These are phyloP conservation scores for Ptychochromis oligacanthus DNA, from an alignment of 2,113 vertebrate genomes.

Conservation along the genomic window DNA sequence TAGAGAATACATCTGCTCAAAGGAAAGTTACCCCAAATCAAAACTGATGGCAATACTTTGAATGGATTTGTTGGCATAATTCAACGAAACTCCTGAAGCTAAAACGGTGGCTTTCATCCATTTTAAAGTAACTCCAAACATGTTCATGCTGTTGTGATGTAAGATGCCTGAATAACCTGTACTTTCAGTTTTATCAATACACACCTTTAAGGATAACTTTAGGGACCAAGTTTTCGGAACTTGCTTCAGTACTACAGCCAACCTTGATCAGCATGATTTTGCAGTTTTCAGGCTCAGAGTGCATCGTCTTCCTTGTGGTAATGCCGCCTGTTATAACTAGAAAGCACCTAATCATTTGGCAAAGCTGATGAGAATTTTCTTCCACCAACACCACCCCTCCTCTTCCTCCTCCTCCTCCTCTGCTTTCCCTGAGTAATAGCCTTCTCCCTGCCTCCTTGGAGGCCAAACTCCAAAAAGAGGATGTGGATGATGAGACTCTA, in stretches of 20 bases:
- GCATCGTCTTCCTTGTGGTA: slow-evolving; percentile 15
- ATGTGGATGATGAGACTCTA: slow-evolving; percentile 60
- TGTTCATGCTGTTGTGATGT: background rate
- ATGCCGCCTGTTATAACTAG: background rate
- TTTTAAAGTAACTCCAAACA: background rate
- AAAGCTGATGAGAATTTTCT: slow-evolving; percentile 30
- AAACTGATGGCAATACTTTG: background rate
- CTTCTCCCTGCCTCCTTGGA: background rate
- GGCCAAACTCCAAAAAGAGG: slow-evolving; percentile 37
- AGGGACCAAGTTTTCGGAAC: background rate
- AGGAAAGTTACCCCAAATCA: background rate
- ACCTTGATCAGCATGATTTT: background rate
- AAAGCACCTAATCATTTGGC: slow-evolving; percentile 35
- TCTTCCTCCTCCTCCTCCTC: background rate
- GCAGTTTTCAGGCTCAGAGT: background rate
- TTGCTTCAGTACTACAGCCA: background rate
- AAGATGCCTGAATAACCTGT: background rate
- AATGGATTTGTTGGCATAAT: background rate
- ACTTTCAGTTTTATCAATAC: background rate
- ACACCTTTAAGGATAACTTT: background rate
- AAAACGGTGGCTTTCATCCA: background rate
- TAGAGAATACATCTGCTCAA: background rate
- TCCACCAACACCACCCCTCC: background rate
- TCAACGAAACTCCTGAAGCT: background rate
- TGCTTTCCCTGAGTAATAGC: background rate